Evolutionary conservation across 2,888 invertebrate genomes (phyloP).

Genomic region (Ophion slaviceki): DNA sequence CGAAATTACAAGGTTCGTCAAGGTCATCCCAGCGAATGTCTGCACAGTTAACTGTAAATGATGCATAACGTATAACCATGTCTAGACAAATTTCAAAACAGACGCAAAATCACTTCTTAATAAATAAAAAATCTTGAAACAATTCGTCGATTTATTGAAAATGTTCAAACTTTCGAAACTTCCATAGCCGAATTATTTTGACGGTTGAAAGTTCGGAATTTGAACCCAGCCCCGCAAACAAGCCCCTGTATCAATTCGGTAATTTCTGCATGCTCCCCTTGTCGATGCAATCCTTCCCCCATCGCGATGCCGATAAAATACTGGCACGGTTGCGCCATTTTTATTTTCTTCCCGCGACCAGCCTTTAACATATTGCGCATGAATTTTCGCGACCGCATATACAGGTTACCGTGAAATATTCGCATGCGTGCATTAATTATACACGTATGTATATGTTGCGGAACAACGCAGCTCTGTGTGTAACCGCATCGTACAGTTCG

Average conservation of each 20-base stretch:
- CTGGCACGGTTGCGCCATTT: not conserved
- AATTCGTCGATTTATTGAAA: too few relatives aligned
- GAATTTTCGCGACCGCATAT: constrained; percentile 25
- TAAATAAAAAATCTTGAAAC: too few relatives aligned
- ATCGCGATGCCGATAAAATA: not conserved
- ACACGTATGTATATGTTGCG: constrained; percentile 16
- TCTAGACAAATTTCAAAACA: too few relatives aligned
- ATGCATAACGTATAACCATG: too few relatives aligned
- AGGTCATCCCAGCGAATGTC: too few relatives aligned
- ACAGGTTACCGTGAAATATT: constrained; percentile 5
- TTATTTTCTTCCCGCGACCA: constrained; percentile 7
- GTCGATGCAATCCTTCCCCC: not conserved
- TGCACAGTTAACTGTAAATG: too few relatives aligned
- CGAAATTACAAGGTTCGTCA: too few relatives aligned
- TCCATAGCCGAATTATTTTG: too few relatives aligned
- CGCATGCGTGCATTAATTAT: constrained; percentile 17
- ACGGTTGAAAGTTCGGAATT: too few relatives aligned
- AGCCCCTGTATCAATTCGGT: not conserved
- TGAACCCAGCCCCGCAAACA: too few relatives aligned
- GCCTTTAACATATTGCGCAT: constrained; percentile 16
- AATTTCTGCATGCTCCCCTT: not conserved
- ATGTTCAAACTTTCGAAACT: too few relatives aligned
- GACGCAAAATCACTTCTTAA: too few relatives aligned
- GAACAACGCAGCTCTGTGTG: constrained; percentile 12
- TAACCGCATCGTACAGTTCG: constrained; percentile 38